phyloP scores from a whole-genome alignment of 2,113 vertebrate genomes.

The Archilochus colubris region DNA sequence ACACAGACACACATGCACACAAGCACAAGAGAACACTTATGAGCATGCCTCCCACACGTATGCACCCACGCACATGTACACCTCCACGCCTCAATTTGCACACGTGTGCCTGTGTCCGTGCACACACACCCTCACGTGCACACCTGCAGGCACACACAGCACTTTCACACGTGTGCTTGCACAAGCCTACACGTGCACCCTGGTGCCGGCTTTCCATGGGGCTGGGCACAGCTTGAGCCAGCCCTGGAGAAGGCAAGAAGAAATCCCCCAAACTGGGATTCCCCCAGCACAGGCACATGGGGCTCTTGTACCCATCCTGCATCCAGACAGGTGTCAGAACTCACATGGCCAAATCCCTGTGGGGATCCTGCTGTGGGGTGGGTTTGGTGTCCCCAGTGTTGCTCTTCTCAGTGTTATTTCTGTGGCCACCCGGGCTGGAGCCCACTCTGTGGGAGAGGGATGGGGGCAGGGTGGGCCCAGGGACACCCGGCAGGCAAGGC shows the following conservation, averaged over 20 bases:
- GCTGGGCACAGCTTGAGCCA: fast-evolving
- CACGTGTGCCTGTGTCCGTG: not conserved
- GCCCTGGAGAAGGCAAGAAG: not conserved
- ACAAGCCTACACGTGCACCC: too few relatives aligned
- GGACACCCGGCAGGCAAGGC: not conserved
- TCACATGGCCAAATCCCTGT: fast-evolving
- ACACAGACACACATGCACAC: not conserved
- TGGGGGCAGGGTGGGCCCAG: not conserved
- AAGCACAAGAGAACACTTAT: fast-evolving
- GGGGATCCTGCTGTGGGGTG: not conserved
- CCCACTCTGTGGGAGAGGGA: not conserved
- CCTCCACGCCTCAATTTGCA: not conserved
- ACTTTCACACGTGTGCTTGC: too few relatives aligned
- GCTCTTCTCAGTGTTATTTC: too few relatives aligned
- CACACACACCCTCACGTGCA: not conserved
- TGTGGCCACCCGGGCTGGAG: not conserved
- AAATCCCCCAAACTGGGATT: not conserved
- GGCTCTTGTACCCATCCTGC: not conserved
- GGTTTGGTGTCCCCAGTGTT: fast-evolving
- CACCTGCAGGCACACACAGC: not conserved
- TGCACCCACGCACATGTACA: not conserved
- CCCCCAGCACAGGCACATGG: fast-evolving
- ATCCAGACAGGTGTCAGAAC: fast-evolving
- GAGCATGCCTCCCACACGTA: not conserved
- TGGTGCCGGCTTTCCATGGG: fast-evolving